Evolutionary conservation across 2,888 invertebrate species (phyloP).

Genomic region (Chrysomela aeneicollis): DNA sequence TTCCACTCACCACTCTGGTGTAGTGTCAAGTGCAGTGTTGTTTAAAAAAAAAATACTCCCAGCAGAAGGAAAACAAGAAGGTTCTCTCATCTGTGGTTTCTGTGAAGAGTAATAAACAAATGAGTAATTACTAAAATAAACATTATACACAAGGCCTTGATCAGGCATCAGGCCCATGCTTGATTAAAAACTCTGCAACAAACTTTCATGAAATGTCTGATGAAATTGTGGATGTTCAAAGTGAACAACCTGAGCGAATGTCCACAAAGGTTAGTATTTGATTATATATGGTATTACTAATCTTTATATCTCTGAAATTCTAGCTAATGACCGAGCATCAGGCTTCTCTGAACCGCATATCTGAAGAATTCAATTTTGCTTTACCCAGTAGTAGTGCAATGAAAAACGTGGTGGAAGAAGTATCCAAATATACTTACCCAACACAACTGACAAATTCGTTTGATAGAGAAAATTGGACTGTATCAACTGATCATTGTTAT

Average conservation of each 20-base stretch:
- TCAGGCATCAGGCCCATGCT: too few relatives aligned
- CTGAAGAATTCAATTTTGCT: slow-evolving; percentile 31
- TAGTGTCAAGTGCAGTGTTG: too few relatives aligned
- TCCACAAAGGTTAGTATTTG: slow-evolving; percentile 28
- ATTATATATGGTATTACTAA: slow-evolving; percentile 20
- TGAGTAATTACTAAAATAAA: too few relatives aligned
- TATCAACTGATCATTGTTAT: slow-evolving; percentile 76
- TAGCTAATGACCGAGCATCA: slow-evolving; percentile 25
- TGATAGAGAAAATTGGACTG: slow-evolving; percentile 52
- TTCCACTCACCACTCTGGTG: too few relatives aligned
- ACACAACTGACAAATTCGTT: slow-evolving; percentile 45
- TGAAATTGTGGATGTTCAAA: slow-evolving; percentile 30
- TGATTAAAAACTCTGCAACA: too few relatives aligned
- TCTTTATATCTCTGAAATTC: slow-evolving; percentile 21
- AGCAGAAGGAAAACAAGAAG: too few relatives aligned
- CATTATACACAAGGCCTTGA: too few relatives aligned
- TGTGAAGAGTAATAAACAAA: too few relatives aligned
- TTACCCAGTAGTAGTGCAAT: slow-evolving; percentile 25
- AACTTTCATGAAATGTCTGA: slow-evolving; percentile 35
- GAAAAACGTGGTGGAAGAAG: slow-evolving; percentile 41
- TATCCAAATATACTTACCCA: slow-evolving; percentile 45
- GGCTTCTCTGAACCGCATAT: slow-evolving; percentile 19
- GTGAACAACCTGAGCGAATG: slow-evolving; percentile 23
- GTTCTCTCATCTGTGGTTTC: too few relatives aligned
- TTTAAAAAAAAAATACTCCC: too few relatives aligned